Base-by-base conservation (phyloP, 1,140 invertebrate species). In the Lycorma delicatula region DNA sequence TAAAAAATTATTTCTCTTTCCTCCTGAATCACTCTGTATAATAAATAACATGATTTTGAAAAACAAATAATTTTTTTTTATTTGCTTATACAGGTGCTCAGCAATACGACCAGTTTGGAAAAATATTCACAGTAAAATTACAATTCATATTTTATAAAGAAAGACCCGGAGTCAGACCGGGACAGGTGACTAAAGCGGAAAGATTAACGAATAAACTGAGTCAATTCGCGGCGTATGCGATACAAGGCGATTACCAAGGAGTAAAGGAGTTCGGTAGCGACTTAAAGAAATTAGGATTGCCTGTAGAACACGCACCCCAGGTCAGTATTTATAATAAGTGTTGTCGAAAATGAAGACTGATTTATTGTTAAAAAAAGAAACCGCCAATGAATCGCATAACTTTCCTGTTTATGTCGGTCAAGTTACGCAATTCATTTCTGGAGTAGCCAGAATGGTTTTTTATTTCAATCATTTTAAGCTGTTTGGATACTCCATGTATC, bases 131-230 rank as follows among this genome's bases (percentile, higher is more conserved):
- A 0, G 82, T 98, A 13, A 99, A 99, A 74, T 75, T 99, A 38
- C 95, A 98, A 69, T 98, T 98, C 69, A 89, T 98, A 27, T 96
- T 97, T 72, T 99, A 99, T 73, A 97, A 97, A 71, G 97, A 99
- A 71, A 78, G 94, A 25, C 93, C 97, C 0, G 97, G 97, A 3
- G 91, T 99, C 12, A 77, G 95, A 65, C 91, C 95, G 0, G 97
- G 96, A 11, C 92, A 97, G 71, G 92, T 98, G 31, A 91, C 91
- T 16, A 95, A 95, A 72, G 91, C 91, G 6, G 91, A 93, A 74
- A 79, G 91, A 54, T 81, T 95, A 46, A 93, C 91, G 0, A 92
- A 86, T 61, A 92, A 91, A 73, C 73, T 96, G 58, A 93, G 91
- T 41, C 90, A 97, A 73, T 93, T 97, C 70, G 93, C 93, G 36